Evolutionary conservation across 2,113 vertebrate genomes (phyloP), one percentile per base, ranked within the genome.

Genomic region (Malurus melanocephalus): DNA sequence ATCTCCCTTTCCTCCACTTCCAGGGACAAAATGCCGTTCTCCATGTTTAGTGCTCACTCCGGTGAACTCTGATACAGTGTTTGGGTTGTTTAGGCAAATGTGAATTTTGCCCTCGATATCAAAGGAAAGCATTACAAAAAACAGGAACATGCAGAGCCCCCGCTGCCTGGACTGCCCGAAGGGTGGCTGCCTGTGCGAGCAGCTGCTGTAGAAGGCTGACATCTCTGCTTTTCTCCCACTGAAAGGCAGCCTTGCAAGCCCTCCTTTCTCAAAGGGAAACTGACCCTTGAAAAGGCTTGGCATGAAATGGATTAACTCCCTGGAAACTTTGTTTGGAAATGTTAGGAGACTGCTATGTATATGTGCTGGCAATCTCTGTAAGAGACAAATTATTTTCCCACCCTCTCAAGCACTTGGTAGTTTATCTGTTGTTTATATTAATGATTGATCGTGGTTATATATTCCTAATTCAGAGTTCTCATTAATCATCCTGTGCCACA

Each of bases 301-400:
- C 89, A 51, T 90, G 78, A 75, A 84, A 78, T 81, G 62, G 55
- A 93, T 95, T 93, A 92, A 72, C 74, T 95, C 87, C 91, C 87
- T 93, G 91, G 94, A 95, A 95, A 92, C 89, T 92, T 86, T 93
- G 83, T 91, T 94, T 94, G 89, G 74, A 79, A 93, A 76, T 6
- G 66, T 88, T 94, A 81, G 80, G 78, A 85, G 91, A 27, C 77
- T 85, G 87, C 80, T 95, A 57, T 88, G 87, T 85, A 32, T 92
- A 61, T 68, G 43, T 2, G 18, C 92, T 94, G 80, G 84, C 84
- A 79, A 51, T 68, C 85, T 84, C 71, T 24, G 3, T 73, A 90
- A 87, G 80, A 95, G 87, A 93, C 89, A 93, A 93, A 94, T 94
- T 93, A 94, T 95, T 95, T 95, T 95, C 95, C 94, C 95, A 95